phyloP scores from a whole-genome alignment of 2,888 invertebrate species.

The Epinotia ramella region DNA sequence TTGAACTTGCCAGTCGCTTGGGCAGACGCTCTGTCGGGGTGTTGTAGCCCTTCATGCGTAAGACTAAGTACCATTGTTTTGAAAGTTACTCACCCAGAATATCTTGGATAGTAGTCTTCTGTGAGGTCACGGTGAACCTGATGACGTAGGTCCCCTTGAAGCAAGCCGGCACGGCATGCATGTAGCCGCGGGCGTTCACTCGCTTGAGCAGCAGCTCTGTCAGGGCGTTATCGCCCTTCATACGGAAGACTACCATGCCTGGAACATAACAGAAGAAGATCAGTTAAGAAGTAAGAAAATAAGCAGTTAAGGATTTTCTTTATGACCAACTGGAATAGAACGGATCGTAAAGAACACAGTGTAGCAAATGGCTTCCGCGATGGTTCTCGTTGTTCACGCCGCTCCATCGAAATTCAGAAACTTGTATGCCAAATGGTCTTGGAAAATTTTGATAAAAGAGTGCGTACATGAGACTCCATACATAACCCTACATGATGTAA shows the following conservation, averaged over 20 bases:
- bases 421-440: too few relatives aligned
- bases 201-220: slow-evolving; percentile 95
- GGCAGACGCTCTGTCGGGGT: slow-evolving; percentile 94
- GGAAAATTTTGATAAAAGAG: too few relatives aligned
- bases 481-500: too few relatives aligned
- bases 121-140: slow-evolving; percentile 97
- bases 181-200: slow-evolving; percentile 93
- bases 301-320: not conserved
- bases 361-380: too few relatives aligned
- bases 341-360: not conserved
- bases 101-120: slow-evolving; percentile 91
- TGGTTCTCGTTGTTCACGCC: too few relatives aligned
- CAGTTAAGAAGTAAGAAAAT: not conserved
- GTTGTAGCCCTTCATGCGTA: slow-evolving; percentile 94
- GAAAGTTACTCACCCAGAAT: slow-evolving; percentile 77
- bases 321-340: not conserved
- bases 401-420: too few relatives aligned
- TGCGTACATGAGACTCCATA: too few relatives aligned
- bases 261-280: slow-evolving; percentile 38
- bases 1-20: slow-evolving; percentile 86
- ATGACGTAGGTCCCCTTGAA: slow-evolving; percentile 96
- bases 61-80: slow-evolving; percentile 92
- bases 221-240: slow-evolving; percentile 93
- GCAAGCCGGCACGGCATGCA: slow-evolving; percentile 98
- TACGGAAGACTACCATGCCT: slow-evolving; percentile 96